Base-by-base conservation (phyloP, 2,797 vertebrate genomes). In the Spondyliosoma cantharus region DNA sequence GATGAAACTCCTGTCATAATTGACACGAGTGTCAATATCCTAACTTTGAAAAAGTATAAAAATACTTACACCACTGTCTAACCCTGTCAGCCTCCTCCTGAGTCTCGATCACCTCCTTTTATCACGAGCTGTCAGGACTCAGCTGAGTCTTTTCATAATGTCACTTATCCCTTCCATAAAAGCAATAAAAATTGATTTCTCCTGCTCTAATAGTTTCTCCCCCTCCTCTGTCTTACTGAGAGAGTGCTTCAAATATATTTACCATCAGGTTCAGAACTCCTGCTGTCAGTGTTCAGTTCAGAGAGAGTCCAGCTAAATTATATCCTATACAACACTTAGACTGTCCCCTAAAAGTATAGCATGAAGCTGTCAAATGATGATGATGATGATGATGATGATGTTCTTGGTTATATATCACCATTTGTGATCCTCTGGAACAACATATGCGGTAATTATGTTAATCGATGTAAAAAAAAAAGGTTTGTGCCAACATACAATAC, bases 181-280 rank as follows among this genome's bases (percentile, higher is more conserved):
- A 72, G 76, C 32, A 53, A 78, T 59, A 64, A 54, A 80, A 54
- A 82, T 57, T 20, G 9, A 64, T 72, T 68, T 74, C 29, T 54
- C 59, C 67, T 72, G 48, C 58, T 25, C 32, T 74, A 43, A 81
- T 59, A 67, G 42, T 65, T 48, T 71, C 71, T 80, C 29, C 7
- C 13, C 11, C 42, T 82, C 49, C 13, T 24, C 52, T 58, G 58
- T 63, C 67, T 50, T 27, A 57, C 43, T 71, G 70, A 61, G 45
- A 70, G 45, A 81, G 76, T 12, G 53, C 45, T 64, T 87, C 54
- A 76, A 58, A 57, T 71, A 71, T 67, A 66, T 85, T 83, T 74
- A 65, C 74, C 69, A 62, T 81, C 54, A 45, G 65, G 58, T 64
- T 50, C 69, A 69, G 29, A 60, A 32, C 67, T 60, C 53, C 73